phyloP scores from a whole-genome alignment of 2,797 vertebrate genomes.

The Erpetoichthys calabaricus region DNA sequence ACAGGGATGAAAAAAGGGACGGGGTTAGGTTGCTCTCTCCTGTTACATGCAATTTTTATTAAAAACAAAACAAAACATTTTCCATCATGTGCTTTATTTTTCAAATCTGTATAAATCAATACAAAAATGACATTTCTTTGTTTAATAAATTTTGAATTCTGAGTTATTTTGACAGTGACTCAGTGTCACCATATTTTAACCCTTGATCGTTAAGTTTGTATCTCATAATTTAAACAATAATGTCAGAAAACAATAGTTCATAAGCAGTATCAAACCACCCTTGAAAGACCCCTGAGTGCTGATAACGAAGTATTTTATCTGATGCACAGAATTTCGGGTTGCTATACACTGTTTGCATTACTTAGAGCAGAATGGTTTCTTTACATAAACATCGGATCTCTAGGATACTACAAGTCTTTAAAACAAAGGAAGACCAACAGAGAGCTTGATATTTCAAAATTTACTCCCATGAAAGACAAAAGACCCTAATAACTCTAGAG shows the following conservation, averaged over 20 bases:
- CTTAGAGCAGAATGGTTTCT: too few relatives aligned
- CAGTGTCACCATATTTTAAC: conserved; percentile 38
- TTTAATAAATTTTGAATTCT: conserved; percentile 45
- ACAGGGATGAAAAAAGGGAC: too few relatives aligned
- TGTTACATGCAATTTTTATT: too few relatives aligned
- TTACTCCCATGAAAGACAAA: too few relatives aligned
- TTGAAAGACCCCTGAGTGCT: conserved; percentile 38
- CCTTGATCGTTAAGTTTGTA: conserved; percentile 35
- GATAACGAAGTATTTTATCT: conserved; percentile 14
- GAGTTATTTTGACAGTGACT: conserved; percentile 39
- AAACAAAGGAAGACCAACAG: too few relatives aligned
- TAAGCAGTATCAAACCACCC: conserved; percentile 34
- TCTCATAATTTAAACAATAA: conserved; percentile 30
- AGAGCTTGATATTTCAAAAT: too few relatives aligned
- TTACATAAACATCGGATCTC: too few relatives aligned
- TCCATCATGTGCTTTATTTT: conserved; percentile 46
- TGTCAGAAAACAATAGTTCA: conserved; percentile 31
- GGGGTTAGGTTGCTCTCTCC: too few relatives aligned
- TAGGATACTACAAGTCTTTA: too few relatives aligned
- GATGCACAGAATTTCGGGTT: too few relatives aligned
- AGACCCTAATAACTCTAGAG: too few relatives aligned
- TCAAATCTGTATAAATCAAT: conserved; percentile 48
- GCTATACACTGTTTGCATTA: too few relatives aligned
- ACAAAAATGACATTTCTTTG: conserved; percentile 42
- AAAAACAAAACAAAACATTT: conserved; percentile 10